These are phyloP conservation scores for Sarotherodon lohbergeri DNA, from an alignment of 2,113 vertebrate species.

Conservation along the genomic window DNA sequence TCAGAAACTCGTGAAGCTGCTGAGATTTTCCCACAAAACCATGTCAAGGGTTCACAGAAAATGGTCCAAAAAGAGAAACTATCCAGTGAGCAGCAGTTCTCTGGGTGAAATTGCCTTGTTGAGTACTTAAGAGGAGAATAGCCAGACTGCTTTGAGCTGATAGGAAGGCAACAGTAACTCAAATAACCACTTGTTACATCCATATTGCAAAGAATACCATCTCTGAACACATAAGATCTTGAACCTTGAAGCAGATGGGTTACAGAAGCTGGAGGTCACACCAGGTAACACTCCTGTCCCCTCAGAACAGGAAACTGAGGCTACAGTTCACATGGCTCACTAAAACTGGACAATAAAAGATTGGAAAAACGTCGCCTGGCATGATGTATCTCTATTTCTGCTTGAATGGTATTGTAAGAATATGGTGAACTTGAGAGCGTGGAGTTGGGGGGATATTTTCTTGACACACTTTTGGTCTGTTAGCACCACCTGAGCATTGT, in stretches of 20 bases:
- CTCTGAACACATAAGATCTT: background rate
- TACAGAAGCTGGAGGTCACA: background rate
- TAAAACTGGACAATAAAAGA: background rate
- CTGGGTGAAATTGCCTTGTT: background rate
- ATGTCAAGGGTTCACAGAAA: background rate
- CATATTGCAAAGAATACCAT: background rate
- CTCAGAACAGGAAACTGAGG: background rate
- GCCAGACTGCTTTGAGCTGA: background rate
- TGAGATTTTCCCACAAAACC: background rate
- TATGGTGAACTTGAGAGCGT: background rate
- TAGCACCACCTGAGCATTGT: background rate
- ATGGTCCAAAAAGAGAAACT: background rate
- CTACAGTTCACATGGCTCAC: background rate
- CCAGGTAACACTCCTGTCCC: background rate
- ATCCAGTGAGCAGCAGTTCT: background rate
- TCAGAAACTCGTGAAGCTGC: background rate
- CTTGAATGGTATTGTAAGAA: background rate
- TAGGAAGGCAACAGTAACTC: background rate
- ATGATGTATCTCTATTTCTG: background rate
- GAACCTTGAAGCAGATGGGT: background rate
- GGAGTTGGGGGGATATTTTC: background rate
- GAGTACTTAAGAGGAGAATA: background rate
- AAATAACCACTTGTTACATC: background rate
- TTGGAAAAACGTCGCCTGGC: background rate
- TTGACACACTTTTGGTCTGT: background rate